Conservation (phyloP, 2,888 invertebrate species). For the Nemotelus pantherinus region DNA sequence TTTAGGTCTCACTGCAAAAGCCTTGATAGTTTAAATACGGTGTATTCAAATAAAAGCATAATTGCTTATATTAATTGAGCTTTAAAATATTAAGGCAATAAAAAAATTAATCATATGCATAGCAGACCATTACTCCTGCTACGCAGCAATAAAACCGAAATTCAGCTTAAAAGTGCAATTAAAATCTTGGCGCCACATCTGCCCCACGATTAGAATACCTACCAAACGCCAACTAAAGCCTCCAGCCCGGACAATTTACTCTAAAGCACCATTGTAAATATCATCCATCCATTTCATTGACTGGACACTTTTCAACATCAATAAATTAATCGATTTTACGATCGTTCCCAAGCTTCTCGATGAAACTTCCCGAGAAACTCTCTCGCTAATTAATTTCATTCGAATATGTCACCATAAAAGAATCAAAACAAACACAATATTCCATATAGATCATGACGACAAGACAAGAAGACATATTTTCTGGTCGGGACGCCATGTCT, state of each 20-base stretch:
- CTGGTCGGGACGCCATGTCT: constrained; percentile 30
- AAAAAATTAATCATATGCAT: too few relatives aligned
- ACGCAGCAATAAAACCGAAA: too few relatives aligned
- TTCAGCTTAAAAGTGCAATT: too few relatives aligned
- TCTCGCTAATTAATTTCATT: constrained; percentile 32
- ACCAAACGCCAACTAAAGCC: not conserved
- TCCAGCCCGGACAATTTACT: not conserved
- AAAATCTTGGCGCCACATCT: too few relatives aligned
- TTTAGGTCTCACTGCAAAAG: too few relatives aligned
- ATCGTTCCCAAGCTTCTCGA: not conserved
- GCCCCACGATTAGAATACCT: too few relatives aligned
- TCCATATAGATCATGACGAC: constrained; percentile 42
- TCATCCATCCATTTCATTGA: constrained; percentile 7
- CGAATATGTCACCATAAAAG: constrained; percentile 25
- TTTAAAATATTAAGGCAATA: too few relatives aligned
- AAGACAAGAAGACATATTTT: constrained; percentile 24
- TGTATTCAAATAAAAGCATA: too few relatives aligned
- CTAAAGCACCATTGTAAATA: constrained; percentile 1
- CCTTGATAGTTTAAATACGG: too few relatives aligned
- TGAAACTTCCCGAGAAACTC: constrained; percentile 10
- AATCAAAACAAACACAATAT: constrained; percentile 33
- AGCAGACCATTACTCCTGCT: too few relatives aligned
- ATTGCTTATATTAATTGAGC: too few relatives aligned
- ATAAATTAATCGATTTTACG: constrained; percentile 35
- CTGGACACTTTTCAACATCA: not conserved